Conservation (phyloP, 2,888 invertebrate genomes). For the Syrista parreyssii region DNA sequence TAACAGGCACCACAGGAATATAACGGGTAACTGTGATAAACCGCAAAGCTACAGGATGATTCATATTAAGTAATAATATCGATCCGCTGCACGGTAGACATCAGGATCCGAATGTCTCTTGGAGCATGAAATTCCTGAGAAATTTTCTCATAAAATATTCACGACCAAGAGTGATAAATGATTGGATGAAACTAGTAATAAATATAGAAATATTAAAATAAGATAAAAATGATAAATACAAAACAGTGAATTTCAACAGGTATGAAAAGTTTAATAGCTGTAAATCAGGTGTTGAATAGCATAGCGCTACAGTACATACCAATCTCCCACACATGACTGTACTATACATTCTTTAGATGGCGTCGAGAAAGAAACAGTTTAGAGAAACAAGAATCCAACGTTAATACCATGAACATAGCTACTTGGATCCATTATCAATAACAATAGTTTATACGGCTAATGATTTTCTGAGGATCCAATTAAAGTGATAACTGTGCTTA, state of each 20-base stretch:
- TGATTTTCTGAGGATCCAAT: not conserved
- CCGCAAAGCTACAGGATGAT: not conserved
- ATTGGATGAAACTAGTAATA: not conserved
- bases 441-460: not conserved
- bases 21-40: not conserved
- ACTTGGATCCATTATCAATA: not conserved
- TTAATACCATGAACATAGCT: not conserved
- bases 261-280: not conserved
- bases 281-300: not conserved
- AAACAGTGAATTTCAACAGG: not conserved
- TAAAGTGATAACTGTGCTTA: slow-evolving; percentile 18
- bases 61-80: not conserved
- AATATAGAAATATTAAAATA: not conserved
- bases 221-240: not conserved
- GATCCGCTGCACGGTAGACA: not conserved
- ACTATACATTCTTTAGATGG: not conserved
- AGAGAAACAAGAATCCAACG: not conserved
- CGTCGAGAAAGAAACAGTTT: not conserved
- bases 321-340: not conserved
- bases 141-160: not conserved
- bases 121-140: not conserved
- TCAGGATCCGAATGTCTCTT: not conserved
- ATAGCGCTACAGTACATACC: not conserved
- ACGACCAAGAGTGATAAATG: not conserved
- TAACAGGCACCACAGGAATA: not conserved